A percentile compares a stretch with the other conserved stretches of the same genome.
Conservation (phyloP, 2,888 invertebrate genomes). For the Zeuzera pyrina region DNA sequence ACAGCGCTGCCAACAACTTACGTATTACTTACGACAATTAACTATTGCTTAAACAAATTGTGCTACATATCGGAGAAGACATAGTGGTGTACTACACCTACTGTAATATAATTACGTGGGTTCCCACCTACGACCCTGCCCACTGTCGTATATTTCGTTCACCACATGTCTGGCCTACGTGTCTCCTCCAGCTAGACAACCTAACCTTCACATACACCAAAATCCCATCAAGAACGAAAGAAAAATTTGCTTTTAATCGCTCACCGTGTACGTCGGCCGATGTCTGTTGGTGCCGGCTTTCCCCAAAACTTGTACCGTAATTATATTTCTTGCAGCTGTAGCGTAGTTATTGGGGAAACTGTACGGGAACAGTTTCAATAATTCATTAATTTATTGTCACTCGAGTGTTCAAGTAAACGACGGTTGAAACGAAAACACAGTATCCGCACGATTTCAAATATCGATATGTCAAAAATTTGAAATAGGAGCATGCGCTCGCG, state of each 20-base stretch:
- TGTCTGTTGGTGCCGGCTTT: slow-evolving; percentile 42
- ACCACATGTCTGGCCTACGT: slow-evolving; percentile 51
- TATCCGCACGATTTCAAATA: slow-evolving; percentile 48
- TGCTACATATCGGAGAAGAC: slow-evolving; percentile 41
- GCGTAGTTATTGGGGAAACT: too few species aligned
- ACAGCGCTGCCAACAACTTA: too few species aligned
- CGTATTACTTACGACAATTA: slow-evolving; percentile 9
- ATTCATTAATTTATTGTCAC: too few species aligned
- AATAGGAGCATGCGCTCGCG: slow-evolving; percentile 49
- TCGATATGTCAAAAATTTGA: slow-evolving; percentile 47
- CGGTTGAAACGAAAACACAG: too few species aligned
- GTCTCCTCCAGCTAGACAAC: slow-evolving; percentile 44
- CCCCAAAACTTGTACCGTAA: slow-evolving; percentile 37
- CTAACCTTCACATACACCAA: slow-evolving; percentile 23
- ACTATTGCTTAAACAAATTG: slow-evolving; percentile 26
- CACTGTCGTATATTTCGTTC: slow-evolving; percentile 53
- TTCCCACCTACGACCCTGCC: slow-evolving; percentile 60
- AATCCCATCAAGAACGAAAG: slow-evolving; percentile 23
- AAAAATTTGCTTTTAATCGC: slow-evolving; percentile 44
- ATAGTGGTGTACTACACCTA: slow-evolving; percentile 52
- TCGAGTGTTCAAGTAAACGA: slow-evolving; percentile 21
- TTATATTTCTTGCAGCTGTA: too few species aligned
- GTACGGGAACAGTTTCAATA: too few species aligned
- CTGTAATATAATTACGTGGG: slow-evolving; percentile 57
- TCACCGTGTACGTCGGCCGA: slow-evolving; percentile 52